phyloP scores from a whole-genome alignment of 2,888 invertebrate genomes.

The Eurois occulta region DNA sequence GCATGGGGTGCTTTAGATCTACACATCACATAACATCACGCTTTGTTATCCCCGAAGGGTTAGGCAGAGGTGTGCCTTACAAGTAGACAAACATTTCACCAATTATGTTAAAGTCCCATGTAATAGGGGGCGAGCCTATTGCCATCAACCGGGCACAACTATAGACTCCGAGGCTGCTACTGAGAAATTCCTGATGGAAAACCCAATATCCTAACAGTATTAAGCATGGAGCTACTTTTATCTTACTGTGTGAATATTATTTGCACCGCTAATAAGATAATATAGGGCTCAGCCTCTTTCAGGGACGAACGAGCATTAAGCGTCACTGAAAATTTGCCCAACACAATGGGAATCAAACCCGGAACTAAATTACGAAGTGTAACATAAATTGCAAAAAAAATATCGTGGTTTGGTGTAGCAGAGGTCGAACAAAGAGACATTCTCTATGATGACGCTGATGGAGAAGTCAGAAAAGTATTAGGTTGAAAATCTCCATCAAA shows the following conservation, averaged over 20 bases:
- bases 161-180: no score
- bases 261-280: neutral
- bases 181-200: no score
- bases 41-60: no score
- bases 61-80: no score
- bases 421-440: neutral
- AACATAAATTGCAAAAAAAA: neutral
- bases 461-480: no score
- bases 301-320: neutral
- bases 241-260: neutral
- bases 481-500: neutral
- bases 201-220: no score
- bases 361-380: neutral
- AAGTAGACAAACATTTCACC: no score
- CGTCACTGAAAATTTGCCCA: neutral
- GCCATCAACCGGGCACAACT: no score
- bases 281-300: neutral
- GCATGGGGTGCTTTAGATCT: neutral
- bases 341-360: neutral
- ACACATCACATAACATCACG: neutral
- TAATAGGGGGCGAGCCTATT: no score
- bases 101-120: no score
- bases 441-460: neutral
- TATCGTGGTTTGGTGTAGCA: neutral
- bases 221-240: neutral